These are phyloP conservation scores for Elaphurus davidianus DNA, from an alignment of 2,113 vertebrate genomes.

Conservation along the genomic window DNA sequence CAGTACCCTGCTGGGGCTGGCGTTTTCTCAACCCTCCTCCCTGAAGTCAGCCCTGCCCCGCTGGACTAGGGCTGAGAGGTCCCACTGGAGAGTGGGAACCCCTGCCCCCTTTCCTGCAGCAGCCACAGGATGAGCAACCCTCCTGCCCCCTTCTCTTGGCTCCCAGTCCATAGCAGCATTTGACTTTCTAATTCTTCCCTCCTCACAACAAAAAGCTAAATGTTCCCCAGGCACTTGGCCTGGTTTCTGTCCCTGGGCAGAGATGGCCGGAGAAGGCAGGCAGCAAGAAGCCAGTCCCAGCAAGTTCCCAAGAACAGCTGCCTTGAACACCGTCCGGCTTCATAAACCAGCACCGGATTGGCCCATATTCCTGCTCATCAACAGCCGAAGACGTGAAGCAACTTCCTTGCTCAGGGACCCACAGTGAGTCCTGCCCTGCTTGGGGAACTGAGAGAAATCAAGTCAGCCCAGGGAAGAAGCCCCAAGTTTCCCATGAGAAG, in stretches of 20 bases:
- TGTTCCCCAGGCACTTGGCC: slow-evolving; percentile 60
- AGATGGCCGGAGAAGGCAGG: neutral
- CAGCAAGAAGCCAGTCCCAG: slow-evolving; percentile 5
- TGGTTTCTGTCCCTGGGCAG: slow-evolving; percentile 42
- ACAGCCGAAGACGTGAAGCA: neutral
- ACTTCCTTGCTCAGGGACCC: neutral
- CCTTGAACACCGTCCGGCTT: neutral
- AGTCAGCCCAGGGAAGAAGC: neutral
- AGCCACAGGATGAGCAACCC: neutral
- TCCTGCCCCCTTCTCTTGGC: slow-evolving; percentile 47
- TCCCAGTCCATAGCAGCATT: slow-evolving; percentile 22
- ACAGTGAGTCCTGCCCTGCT: neutral
- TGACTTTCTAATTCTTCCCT: slow-evolving; percentile 70
- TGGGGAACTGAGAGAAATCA: neutral
- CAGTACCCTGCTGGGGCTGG: neutral
- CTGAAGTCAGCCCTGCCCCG: rapidly evolving
- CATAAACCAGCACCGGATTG: neutral
- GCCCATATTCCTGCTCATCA: neutral
- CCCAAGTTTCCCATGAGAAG: neutral
- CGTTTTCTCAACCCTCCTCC: neutral
- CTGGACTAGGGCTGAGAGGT: neutral
- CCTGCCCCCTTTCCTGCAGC: neutral
- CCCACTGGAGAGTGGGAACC: neutral
- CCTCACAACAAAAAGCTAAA: slow-evolving; percentile 64
- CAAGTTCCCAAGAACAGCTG: neutral